Evolutionary conservation across 2,113 vertebrate species (phyloP).

Genomic region (Ameiurus melas): DNA sequence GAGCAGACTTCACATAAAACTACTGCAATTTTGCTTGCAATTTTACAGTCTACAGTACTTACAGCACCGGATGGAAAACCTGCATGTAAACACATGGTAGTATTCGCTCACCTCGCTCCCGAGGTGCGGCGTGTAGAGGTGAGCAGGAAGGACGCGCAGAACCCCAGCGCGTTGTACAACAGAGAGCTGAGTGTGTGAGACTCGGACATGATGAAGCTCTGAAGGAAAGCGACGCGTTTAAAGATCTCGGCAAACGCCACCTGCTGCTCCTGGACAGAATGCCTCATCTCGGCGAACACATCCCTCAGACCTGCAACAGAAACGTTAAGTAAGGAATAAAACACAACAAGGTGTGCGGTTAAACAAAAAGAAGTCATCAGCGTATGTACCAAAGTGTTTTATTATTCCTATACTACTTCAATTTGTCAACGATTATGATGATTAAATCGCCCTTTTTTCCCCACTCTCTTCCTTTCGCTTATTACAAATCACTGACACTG

Average conservation of each 20-base stretch:
- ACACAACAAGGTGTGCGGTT: background rate
- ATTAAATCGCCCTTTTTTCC: background rate
- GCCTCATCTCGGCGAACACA: conserved; percentile 73
- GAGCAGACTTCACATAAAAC: background rate
- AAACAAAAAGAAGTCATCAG: background rate
- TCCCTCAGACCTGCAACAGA: conserved; percentile 67
- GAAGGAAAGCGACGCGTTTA: conserved; percentile 75
- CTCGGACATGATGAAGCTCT: conserved; percentile 77
- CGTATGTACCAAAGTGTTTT: background rate
- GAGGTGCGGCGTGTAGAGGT: conserved; percentile 74
- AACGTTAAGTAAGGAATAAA: background rate
- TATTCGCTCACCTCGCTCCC: conserved; percentile 69
- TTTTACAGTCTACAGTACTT: background rate
- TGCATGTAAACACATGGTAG: background rate
- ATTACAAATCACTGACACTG: background rate
- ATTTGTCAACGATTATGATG: background rate
- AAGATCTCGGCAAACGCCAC: conserved; percentile 76
- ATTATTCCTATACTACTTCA: background rate
- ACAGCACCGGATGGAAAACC: background rate
- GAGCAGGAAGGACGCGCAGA: conserved; percentile 68
- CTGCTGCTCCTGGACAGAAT: conserved; percentile 73
- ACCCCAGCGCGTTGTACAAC: conserved; percentile 73
- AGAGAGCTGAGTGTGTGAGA: conserved; percentile 74
- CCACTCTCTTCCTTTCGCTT: too few species aligned
- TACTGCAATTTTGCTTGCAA: background rate